Percentiles rank a stretch among this genome's conserved stretches.
Conservation (phyloP, 2,888 invertebrate genomes). For the Acleris emargana region DNA sequence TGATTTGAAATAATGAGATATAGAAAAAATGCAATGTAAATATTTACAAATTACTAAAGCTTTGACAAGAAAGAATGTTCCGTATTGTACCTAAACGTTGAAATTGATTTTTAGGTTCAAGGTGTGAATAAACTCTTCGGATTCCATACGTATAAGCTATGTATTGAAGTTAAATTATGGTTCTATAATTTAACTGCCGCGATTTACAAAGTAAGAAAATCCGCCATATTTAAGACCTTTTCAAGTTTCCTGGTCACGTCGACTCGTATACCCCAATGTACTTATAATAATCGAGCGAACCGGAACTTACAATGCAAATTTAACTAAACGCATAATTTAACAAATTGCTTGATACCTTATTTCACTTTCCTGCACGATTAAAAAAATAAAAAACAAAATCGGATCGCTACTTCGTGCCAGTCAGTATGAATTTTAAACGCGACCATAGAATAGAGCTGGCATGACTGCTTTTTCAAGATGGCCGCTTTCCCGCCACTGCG, state of each 20-base stretch:
- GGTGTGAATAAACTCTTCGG: too few species aligned
- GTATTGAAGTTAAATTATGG: too few species aligned
- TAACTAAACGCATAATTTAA: too few species aligned
- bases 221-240: too few species aligned
- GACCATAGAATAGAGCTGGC: conserved; percentile 44
- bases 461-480: conserved; percentile 71
- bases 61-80: not conserved
- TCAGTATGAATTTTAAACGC: conserved; percentile 28
- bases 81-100: too few species aligned
- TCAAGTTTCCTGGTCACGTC: too few species aligned
- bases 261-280: too few species aligned
- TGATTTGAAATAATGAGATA: conserved; percentile 2
- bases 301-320: not conserved
- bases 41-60: not conserved
- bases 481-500: conserved; percentile 61
- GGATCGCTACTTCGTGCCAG: conserved; percentile 15
- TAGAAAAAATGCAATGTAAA: not conserved
- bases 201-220: too few species aligned
- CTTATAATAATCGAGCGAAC: not conserved
- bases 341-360: not conserved
- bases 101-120: too few species aligned
- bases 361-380: not conserved
- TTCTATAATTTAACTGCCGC: too few species aligned
- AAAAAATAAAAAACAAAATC: conserved; percentile 10
- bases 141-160: too few species aligned